phyloP scores from a whole-genome alignment of 2,113 vertebrate species.

The Nannospalax galili region DNA sequence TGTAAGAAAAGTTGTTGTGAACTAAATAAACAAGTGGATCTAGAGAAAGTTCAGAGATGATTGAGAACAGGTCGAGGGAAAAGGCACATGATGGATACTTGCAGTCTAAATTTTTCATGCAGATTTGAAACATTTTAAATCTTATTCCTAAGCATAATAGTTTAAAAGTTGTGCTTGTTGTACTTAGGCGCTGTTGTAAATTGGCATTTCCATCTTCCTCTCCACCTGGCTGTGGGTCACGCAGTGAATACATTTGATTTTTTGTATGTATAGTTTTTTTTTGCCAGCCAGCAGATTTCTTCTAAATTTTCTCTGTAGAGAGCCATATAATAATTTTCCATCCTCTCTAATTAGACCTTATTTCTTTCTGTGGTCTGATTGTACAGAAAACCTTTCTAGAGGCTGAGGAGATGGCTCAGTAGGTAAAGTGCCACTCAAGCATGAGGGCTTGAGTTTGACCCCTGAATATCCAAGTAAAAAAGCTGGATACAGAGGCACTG shows the following conservation, averaged over 20 bases:
- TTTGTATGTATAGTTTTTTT: background rate
- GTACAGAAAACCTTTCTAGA: background rate
- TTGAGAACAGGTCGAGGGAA: too few species aligned
- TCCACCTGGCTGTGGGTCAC: background rate
- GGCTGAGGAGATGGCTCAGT: background rate
- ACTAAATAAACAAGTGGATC: too few species aligned
- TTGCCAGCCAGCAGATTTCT: background rate
- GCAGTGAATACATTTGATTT: background rate
- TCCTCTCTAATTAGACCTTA: background rate
- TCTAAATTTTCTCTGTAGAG: too few species aligned
- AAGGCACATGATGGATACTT: background rate
- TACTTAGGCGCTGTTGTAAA: background rate
- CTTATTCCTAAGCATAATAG: background rate
- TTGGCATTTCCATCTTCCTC: background rate
- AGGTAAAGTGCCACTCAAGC: background rate
- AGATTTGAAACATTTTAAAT: background rate
- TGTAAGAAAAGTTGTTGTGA: background rate
- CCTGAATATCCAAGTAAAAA: background rate
- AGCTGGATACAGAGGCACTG: background rate
- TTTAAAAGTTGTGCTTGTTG: background rate
- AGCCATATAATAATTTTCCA: too few species aligned
- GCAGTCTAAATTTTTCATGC: background rate
- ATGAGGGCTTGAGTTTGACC: background rate
- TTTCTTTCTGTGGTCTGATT: background rate
- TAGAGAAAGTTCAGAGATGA: background rate